phyloP scores from a whole-genome alignment of 1,140 invertebrate species.

The Trigoniulus corallinus region DNA sequence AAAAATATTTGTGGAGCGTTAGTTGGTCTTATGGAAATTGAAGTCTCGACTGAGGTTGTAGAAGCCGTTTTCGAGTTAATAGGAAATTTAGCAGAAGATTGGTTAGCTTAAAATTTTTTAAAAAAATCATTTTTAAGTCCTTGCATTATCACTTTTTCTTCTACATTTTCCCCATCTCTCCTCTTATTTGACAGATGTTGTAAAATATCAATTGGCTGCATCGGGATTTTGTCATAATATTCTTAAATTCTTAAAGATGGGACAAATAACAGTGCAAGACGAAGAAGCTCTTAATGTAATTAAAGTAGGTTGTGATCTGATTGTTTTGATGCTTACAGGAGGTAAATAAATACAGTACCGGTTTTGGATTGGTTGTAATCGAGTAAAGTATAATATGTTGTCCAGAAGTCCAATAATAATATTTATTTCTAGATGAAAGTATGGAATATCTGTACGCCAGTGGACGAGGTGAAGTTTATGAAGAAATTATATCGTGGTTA shows the following conservation, averaged over 20 bases:
- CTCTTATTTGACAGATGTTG: too few species aligned
- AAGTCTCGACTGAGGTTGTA: constrained; percentile 17
- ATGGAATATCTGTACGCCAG: constrained; percentile 60
- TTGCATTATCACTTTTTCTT: too few species aligned
- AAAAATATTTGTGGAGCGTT: constrained; percentile 14
- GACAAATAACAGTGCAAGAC: constrained; percentile 24
- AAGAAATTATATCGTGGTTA: constrained; percentile 56
- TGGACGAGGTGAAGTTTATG: constrained; percentile 50
- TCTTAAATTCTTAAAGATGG: constrained; percentile 38
- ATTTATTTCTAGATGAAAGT: constrained; percentile 52
- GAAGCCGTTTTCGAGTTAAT: constrained; percentile 26
- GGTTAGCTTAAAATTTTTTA: constrained; percentile 16
- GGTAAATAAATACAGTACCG: too few species aligned
- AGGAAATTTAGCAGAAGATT: constrained; percentile 25
- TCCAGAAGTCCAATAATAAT: too few species aligned
- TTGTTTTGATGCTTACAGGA: constrained; percentile 64
- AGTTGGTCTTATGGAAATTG: constrained; percentile 16
- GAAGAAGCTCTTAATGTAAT: constrained; percentile 51
- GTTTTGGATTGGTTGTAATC: too few species aligned
- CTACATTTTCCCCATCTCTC: too few species aligned
- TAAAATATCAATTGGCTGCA: constrained; percentile 54
- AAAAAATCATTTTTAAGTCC: too few species aligned
- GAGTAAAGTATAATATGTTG: too few species aligned
- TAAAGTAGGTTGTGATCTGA: constrained; percentile 68
- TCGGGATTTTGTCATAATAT: constrained; percentile 54